Conservation (phyloP, 2,888 invertebrate species). For the Drosophila picticornis region DNA sequence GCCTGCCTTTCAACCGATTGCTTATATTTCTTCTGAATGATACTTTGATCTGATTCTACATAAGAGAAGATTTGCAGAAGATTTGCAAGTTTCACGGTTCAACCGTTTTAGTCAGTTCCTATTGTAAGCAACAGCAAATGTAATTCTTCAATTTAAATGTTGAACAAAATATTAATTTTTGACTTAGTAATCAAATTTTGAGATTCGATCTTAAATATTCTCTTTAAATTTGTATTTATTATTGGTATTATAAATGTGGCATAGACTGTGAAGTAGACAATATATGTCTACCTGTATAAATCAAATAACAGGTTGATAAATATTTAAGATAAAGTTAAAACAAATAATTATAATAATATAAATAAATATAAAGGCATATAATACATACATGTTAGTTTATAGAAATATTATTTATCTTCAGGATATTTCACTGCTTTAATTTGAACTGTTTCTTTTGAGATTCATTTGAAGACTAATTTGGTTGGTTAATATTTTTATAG, state of each 20-base stretch:
- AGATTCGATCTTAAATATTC: not conserved
- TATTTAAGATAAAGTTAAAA: not conserved
- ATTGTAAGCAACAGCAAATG: not conserved
- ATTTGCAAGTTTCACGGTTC: not conserved
- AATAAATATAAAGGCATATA: no score
- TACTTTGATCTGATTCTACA: no score
- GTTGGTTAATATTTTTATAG: no score
- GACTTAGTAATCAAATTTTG: no score
- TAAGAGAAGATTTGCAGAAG: no score
- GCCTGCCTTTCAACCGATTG: not conserved
- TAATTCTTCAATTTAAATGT: not conserved
- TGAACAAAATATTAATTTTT: not conserved
- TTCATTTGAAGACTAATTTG: no score
- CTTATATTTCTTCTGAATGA: not conserved
- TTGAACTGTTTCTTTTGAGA: not conserved
- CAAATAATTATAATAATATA: not conserved
- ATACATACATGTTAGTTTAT: not conserved
- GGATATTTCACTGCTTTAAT: not conserved
- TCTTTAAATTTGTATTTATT: not conserved
- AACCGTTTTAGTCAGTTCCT: not conserved
- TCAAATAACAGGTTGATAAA: not conserved
- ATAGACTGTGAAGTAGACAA: not conserved
- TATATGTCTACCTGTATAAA: not conserved
- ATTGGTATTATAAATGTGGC: not conserved
- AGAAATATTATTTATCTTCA: not conserved